phyloP scores from a whole-genome alignment of 2,797 vertebrate species.

The Margarornis squamiger region DNA sequence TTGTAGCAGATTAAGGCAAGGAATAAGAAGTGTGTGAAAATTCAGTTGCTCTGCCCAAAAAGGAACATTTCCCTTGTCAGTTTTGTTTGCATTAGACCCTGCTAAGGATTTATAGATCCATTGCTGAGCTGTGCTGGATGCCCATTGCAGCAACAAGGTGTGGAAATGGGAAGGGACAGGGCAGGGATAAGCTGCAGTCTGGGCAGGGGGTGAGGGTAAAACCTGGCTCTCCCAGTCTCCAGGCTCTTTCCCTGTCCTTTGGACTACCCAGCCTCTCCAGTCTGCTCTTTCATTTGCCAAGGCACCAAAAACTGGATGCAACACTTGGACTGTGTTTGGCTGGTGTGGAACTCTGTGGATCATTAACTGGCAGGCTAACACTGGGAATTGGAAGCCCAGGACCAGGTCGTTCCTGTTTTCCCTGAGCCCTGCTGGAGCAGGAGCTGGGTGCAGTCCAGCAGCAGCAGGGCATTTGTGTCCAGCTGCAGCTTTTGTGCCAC shows the following conservation, averaged over 20 bases:
- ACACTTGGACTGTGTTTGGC: neutral
- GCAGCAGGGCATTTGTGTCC: neutral
- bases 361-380: neutral
- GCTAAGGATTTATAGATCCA: neutral
- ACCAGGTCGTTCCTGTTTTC: neutral
- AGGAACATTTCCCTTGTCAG: neutral
- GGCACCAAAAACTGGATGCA: neutral
- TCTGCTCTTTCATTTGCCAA: neutral
- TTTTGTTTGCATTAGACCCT: neutral
- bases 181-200: neutral
- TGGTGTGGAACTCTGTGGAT: neutral
- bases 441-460: neutral
- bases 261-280: neutral
- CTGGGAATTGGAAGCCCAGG: neutral
- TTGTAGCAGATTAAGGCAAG: neutral
- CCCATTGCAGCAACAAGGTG: neutral
- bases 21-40: neutral
- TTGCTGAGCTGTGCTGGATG: neutral
- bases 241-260: neutral
- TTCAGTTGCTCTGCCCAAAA: neutral
- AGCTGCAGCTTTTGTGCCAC: neutral
- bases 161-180: neutral
- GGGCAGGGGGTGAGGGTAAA: neutral
- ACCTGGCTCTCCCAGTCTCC: neutral
- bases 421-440: neutral